Evolutionary conservation across 2,888 invertebrate genomes (phyloP).

Genomic region (Therioaphis trifolii): DNA sequence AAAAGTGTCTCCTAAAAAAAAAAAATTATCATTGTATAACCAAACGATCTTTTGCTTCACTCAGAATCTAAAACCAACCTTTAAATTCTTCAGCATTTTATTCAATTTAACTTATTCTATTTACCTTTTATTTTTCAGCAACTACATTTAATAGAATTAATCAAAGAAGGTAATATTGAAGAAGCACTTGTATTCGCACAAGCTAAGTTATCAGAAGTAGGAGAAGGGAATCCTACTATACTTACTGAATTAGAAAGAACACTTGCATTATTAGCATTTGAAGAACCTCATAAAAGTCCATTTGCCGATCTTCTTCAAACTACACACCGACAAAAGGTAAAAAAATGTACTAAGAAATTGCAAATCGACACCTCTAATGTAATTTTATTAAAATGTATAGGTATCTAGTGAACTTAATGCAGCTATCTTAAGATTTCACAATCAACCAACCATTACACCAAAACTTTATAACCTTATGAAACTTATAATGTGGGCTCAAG

Average conservation of each 20-base stretch:
- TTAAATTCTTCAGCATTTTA: too few relatives aligned
- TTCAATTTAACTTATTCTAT: too few relatives aligned
- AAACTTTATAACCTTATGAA: constrained; percentile 91
- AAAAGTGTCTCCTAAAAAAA: too few relatives aligned
- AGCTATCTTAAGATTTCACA: constrained; percentile 94
- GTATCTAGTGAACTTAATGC: constrained; percentile 97
- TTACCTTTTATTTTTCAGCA: constrained; percentile 73
- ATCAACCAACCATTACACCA: constrained; percentile 89
- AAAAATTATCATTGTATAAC: too few relatives aligned
- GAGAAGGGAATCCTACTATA: constrained; percentile 80
- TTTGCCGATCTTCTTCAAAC: constrained; percentile 94
- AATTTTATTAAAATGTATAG: constrained; percentile 69
- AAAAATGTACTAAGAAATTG: not conserved
- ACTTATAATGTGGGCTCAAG: constrained; percentile 95
- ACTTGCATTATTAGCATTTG: constrained; percentile 93
- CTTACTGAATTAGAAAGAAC: constrained; percentile 89
- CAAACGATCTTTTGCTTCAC: too few relatives aligned
- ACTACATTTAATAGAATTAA: constrained; percentile 88
- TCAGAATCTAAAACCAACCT: too few relatives aligned
- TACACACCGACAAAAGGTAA: constrained; percentile 91
- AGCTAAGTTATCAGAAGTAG: constrained; percentile 88
- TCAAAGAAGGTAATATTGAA: constrained; percentile 85
- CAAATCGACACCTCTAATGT: not conserved
- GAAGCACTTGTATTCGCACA: constrained; percentile 91
- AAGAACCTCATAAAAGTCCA: constrained; percentile 93